Evolutionary conservation across 2,797 vertebrate species (phyloP), one percentile per base, ranked within the genome.

Genomic region (Momotus momota): DNA sequence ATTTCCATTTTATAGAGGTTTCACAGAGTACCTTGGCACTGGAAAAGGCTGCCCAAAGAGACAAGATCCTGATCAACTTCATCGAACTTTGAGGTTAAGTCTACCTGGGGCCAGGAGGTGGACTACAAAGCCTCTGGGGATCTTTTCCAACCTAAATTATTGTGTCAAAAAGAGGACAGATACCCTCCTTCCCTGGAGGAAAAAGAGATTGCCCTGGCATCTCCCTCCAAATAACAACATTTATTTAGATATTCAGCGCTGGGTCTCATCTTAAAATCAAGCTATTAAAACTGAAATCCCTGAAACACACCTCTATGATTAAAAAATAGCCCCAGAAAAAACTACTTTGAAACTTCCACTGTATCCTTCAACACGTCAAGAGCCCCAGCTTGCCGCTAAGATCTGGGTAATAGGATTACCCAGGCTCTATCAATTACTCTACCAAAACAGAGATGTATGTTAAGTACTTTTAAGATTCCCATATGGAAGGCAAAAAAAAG

Each of bases 381-480:
- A 84, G 45, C 16, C 43, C 15, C 33, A 85, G 78, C 27, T 82
- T 88, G 49, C 71, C 81, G 55, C 65, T 78, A 88, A 45, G 35
- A 57, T 49, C 87, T 74, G n/a, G 35, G 41, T 57, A 84, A 75
- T 31, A 57, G 65, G 62, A 93, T 85, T 95, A 92, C 40, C 60
- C 48, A 60, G 84, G 75, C 71, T 92, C 64, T 94, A 91, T 70
- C 89, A 89, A 92, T 85, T 92, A 88, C 55, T 69, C 54, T 91
- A 77, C 73, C 90, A 81, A 93, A 96, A 93, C 77, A 88, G 73
- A 93, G 29, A 23, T 93, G 51, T 64, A 94, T 79, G 51, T 84
- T 70, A 94, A 90, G 64, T 92, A 75, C 48, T 93, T 43, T 74
- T 87, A 88, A 88, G 91, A 88, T 80, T 52, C 52, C 49, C 91